Evolutionary conservation across 2,888 invertebrate species (phyloP).

Genomic region (Drosophila putrida): DNA sequence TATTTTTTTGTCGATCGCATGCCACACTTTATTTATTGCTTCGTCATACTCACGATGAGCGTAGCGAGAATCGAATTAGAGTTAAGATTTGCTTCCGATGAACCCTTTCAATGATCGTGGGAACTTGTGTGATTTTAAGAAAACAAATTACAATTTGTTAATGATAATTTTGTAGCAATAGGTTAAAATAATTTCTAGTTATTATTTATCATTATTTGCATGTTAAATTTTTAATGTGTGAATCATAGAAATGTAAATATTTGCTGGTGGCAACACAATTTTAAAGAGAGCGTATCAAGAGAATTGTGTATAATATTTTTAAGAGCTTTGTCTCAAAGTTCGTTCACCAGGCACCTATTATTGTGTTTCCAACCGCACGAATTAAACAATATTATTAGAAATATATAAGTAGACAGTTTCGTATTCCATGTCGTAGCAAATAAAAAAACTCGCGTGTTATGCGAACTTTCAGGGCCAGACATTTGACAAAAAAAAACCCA

Average conservation of each 20-base stretch:
- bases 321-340: neutral
- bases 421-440: neutral
- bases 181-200: neutral
- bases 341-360: neutral
- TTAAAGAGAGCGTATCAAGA: neutral
- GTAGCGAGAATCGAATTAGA: neutral
- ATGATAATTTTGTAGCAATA: neutral
- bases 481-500: constrained; percentile 6
- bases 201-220: constrained; percentile 3
- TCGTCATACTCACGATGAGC: constrained; percentile 23
- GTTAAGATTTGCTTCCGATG: constrained; percentile 8
- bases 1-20: constrained; percentile 9
- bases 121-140: constrained; percentile 18
- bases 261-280: neutral
- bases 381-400: constrained; percentile 2
- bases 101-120: constrained; percentile 30
- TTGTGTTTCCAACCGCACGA: constrained; percentile 14
- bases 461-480: constrained; percentile 22
- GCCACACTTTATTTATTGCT: constrained; percentile 11
- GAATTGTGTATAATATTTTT: no score
- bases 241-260: constrained; percentile 9
- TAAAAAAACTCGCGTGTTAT: constrained; percentile 16
- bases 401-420: neutral
- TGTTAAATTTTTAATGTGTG: neutral
- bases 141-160: neutral